Evolutionary conservation across 2,113 vertebrate genomes (phyloP), one percentile per base, ranked within the genome.

Genomic region (Balaenoptera acutorostrata): DNA sequence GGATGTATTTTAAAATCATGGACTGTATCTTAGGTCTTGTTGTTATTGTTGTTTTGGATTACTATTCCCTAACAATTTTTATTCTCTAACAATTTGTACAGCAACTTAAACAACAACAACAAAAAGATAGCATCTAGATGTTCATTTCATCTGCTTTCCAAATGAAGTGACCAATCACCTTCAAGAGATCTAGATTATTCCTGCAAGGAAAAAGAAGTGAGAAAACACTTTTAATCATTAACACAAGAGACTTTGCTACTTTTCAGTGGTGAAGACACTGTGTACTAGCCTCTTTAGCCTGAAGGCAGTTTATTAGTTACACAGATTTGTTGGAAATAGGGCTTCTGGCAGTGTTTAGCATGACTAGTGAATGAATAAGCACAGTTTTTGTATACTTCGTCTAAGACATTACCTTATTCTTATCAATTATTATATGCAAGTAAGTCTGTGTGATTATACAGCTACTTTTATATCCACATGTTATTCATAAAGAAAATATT

Each of bases 351-450:
- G 69, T 96, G 98, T 98, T 98, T 95, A 96, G 97, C 96, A 97
- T 98, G 96, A 97, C 69, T 97, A 97, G 96, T 89, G 95, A 98
- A 98, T 97, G 96, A 98, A 98, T 97, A 98, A 98, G 94, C 55
- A 94, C 2, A 0, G 21, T 44, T 88, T 95, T 97, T 87, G 85
- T 97, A 74, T 44, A 33, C 86, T 98, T 98, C 80, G 89, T 98
- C 85, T 97, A 96, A 96, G 95, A 84, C 29, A 84, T 96, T 97
- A 92, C 44, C 61, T 49, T 98, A 36, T 91, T 98, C 95, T 98
- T 98, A 98, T 98, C 98, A 98, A 97, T 98, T 98, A 98, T 98
- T 83, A 84, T 25, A 71, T 80, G 25, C 57, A 97, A 97, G 69
- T 96, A 98, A 97, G 59, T 95, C 88, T 95, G 81, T 0, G 21